Base-by-base conservation (phyloP, 2,113 vertebrate species). In the Poeciliopsis prolifica region DNA sequence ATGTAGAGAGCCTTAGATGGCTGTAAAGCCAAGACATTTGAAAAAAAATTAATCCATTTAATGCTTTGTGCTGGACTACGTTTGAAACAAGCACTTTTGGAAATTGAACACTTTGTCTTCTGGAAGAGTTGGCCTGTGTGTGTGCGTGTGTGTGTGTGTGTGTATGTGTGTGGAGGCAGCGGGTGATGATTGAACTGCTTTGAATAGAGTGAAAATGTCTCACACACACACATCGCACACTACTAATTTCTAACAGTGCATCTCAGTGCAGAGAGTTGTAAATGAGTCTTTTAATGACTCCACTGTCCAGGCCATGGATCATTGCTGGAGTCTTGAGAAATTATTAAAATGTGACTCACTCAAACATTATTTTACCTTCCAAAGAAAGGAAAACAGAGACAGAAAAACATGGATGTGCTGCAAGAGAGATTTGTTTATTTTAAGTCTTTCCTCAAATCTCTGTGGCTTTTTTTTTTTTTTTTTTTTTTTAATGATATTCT, bases 91-190 rank as follows among this genome's bases (percentile, higher is more conserved):
- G 84, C 88, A 87, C 79, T 87, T 71, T 31, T 84, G 67, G 58
- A 86, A 87, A 87, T 84, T 79, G 81, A 82, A 70, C 60, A 80
- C 79, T 90, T 87, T 82, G 72, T 88, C 77, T 88, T 86, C 58
- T 87, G 76, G 78, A 72, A 69, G 65, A 72, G 72, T 58, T 64
- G 11, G 26, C 26, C 7, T 1, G 60, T 31, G 3, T 61, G 69
- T 67, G 69, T 72, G 61, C 28, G 29, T 29, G 29, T 29, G 29
- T 29, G 29, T 29, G 29, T 13, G 40, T 0, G 54, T 13, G 40
- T 0, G 54, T 28, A 17, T 60, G 68, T 6, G 33, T 13, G 40
- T 0, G 54, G 19, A 1, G n/a, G 61, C 31, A 37, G 71, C 0
- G 33, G 51, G 73, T 33, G 75, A 78, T 78, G 79, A 86, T 48